Evolutionary conservation across 2,797 vertebrate species (phyloP), one percentile per base, ranked within the genome.

Genomic region (Poecilia gillii): DNA sequence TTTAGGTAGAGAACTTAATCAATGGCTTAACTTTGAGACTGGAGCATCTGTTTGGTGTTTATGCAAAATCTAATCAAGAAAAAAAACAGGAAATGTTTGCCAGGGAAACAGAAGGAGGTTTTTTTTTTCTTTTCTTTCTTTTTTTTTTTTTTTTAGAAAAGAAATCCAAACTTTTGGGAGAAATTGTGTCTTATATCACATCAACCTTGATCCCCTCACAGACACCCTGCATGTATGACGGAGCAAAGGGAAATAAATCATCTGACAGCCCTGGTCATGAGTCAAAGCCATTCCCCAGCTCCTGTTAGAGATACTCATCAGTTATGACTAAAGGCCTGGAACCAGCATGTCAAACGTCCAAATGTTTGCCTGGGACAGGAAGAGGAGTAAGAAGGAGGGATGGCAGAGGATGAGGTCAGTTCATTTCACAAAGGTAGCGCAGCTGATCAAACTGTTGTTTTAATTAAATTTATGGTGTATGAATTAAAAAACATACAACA

Each of bases 281-380:
- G 87, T 94, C 91, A 93, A 81, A 91, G 85, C 88, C 87, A 84
- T 86, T 92, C 82, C 75, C 76, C 85, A 90, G 81, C 87, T 73
- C 77, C 81, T 86, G 85, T 80, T 83, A 84, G 81, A 88, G 84
- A 91, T 85, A 84, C 88, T 92, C 90, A 91, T 93, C 87, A 83
- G 80, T 88, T 89, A 85, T 90, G 92, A 89, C 85, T 87, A 85
- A 90, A 93, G 89, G 80, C 73, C 86, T 89, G 81, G 62, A 88
- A 90, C 86, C 81, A 88, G 81, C 77, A 83, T 90, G 88, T 92
- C 90, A 92, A 90, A 91, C 1, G 57, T 88, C 85, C 80, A 92
- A 92, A 90, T 86, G 90, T 93, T 90, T 90, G 78, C 53, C 74
- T 74, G 47, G 76, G 75, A 89, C 78, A 77, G 81, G 76, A 78